Evolutionary conservation across 2,888 invertebrate species (phyloP).

Genomic region (Himalopsyche japonica): DNA sequence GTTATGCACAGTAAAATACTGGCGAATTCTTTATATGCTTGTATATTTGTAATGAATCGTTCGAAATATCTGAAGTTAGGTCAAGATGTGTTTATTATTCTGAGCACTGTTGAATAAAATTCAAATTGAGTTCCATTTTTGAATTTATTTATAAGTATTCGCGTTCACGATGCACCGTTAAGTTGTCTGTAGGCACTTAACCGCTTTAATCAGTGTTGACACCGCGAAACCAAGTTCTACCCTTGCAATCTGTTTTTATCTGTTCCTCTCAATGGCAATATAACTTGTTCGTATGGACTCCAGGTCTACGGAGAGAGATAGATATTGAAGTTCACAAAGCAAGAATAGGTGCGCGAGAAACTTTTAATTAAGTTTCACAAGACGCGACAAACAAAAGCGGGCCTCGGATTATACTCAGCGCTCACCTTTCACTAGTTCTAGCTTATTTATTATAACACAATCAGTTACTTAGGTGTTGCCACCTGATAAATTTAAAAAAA

Average conservation of each 20-base stretch:
- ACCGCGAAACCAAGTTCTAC: background rate
- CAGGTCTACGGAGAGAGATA: background rate
- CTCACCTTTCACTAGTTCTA: background rate
- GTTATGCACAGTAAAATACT: no score
- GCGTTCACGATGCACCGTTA: background rate
- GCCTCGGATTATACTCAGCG: background rate
- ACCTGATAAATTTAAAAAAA: no score
- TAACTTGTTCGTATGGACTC: background rate
- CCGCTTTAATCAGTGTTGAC: background rate
- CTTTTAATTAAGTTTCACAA: constrained; percentile 38
- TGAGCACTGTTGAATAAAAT: no score
- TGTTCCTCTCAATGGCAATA: background rate
- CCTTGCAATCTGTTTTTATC: constrained; percentile 1
- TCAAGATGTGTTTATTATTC: no score
- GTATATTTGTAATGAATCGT: no score
- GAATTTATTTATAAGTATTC: no score
- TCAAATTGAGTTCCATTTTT: no score
- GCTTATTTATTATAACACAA: no score
- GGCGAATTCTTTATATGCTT: no score
- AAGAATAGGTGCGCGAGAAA: constrained; percentile 9
- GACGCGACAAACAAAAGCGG: constrained; percentile 25
- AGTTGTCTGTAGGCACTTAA: background rate
- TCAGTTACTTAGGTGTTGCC: no score
- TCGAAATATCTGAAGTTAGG: no score
- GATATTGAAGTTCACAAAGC: background rate